Evolutionary conservation across 2,888 invertebrate species (phyloP), one percentile per base, ranked within the genome.

Genomic region (Corbicula japonica): DNA sequence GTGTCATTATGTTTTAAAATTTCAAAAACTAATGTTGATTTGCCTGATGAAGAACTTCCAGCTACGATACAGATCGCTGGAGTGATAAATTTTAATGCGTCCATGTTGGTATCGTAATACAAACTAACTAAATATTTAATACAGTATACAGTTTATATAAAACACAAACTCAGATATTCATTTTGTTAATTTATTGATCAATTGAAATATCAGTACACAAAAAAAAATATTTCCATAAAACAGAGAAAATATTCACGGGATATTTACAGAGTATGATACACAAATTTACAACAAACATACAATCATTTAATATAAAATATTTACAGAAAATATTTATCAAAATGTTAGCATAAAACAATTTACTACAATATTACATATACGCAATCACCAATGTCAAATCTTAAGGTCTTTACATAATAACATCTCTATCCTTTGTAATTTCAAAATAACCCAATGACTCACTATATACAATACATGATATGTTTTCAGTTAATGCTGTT

Each of bases 51-150:
- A 1, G 58, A 32, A 44, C 32, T 60, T 8, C 69, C 69, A 58
- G 69, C 58, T 8, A 69, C 32, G 32, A 69, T 58, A 56, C 44
- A 56, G 44, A 60, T 69, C 2, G 69, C 60, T 41, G 69, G 69
- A 15, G 61, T 34, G 41, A 56, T 56, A 54, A 68, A 68, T 56
- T 34, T 52, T 38, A 68, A 54, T 5, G 30, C 28, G 21, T 34
- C 60, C 56, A 54, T 54, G 38, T 41, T 62, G 8, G 41, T 62
- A 23, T 21, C 26, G 5, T 23, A 28, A 30, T 28, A 54, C 54
- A 28, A 54, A 54, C 21, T 54, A 28, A 23, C 26, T 54, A 8
- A 26, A 15, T 3, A 6, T 54, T 30, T 5, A 3, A 54, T 8
- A 6, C n/a, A 5, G 21, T 8, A 6, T 26, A 54, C 8, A 6